These are phyloP conservation scores for Eupithecia centaureata DNA, from an alignment of 2,888 invertebrate species.

Conservation along the genomic window DNA sequence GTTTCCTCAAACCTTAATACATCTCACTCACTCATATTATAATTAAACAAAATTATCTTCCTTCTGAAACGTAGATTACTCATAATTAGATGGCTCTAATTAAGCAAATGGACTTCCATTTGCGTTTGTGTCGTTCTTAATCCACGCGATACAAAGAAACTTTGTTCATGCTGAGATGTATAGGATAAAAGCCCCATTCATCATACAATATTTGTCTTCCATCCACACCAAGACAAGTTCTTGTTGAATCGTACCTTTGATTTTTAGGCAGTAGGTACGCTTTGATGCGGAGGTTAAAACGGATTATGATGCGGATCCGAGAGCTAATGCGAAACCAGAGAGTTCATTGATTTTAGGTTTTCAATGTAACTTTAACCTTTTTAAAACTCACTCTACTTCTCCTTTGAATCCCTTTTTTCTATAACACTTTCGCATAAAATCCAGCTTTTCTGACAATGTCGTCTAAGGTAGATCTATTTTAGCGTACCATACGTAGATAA, in stretches of 20 bases:
- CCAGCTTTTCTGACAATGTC: background rate
- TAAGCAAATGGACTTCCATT: slow-evolving; percentile 43
- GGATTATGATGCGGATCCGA: too few species aligned
- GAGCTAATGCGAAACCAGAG: too few species aligned
- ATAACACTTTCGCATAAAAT: background rate
- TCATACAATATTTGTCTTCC: background rate
- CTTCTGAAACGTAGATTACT: slow-evolving; percentile 41
- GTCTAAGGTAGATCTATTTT: background rate
- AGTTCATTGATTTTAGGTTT: background rate
- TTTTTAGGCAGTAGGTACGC: background rate
- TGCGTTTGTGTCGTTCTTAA: slow-evolving; percentile 30
- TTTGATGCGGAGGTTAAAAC: too few species aligned
- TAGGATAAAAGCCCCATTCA: background rate
- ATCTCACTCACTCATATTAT: slow-evolving; percentile 33
- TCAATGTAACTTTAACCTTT: background rate
- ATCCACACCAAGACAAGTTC: background rate
- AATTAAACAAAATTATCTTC: slow-evolving; percentile 38
- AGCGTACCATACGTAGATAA: too few species aligned
- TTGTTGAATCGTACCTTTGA: background rate
- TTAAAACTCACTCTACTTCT: background rate
- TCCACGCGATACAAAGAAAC: slow-evolving; percentile 32
- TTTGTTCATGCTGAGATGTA: slow-evolving; percentile 15
- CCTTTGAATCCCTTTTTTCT: background rate
- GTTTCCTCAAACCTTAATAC: slow-evolving; percentile 27
- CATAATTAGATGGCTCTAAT: slow-evolving; percentile 45